Evolutionary conservation across 1,140 invertebrate species (phyloP).

Genomic region (Ceratina calcarata): DNA sequence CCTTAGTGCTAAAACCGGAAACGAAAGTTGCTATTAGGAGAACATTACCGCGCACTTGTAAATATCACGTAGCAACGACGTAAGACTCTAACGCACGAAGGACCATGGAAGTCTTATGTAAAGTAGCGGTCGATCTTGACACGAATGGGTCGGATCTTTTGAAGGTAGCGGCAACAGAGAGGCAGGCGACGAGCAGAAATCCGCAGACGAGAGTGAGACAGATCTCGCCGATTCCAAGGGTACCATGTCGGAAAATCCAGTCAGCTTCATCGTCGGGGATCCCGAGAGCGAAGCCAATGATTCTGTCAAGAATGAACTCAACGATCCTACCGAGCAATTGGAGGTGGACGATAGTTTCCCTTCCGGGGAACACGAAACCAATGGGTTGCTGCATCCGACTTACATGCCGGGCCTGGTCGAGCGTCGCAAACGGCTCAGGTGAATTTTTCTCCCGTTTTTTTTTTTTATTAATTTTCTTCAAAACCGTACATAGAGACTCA

Average conservation of each 20-base stretch:
- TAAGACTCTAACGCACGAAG: background rate
- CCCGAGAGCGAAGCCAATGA: conserved; percentile 58
- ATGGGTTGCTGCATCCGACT: conserved; percentile 55
- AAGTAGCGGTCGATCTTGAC: background rate
- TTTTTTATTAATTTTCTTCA: background rate
- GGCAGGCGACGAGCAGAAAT: conserved; percentile 23
- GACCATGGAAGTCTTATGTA: background rate
- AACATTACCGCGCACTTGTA: conserved; percentile 12
- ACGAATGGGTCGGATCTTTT: conserved; percentile 58
- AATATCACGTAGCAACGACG: conserved; percentile 2
- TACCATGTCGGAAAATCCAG: conserved; percentile 73
- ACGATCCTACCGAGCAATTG: conserved; percentile 73
- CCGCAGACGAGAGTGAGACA: conserved; percentile 1
- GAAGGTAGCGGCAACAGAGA: conserved; percentile 71
- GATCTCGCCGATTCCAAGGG: conserved; percentile 16
- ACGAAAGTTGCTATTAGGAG: background rate
- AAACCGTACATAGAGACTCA: too few species aligned
- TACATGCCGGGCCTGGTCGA: conserved; percentile 77
- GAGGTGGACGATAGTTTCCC: conserved; percentile 80
- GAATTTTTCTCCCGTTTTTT: conserved; percentile 36
- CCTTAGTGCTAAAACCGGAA: background rate
- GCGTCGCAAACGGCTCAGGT: conserved; percentile 81
- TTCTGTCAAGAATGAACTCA: conserved; percentile 13
- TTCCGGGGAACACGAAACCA: conserved; percentile 59
- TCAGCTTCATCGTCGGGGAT: conserved; percentile 80